phyloP scores from a whole-genome alignment of 2,888 invertebrate genomes.

The Nematopogon swammerdamellus region DNA sequence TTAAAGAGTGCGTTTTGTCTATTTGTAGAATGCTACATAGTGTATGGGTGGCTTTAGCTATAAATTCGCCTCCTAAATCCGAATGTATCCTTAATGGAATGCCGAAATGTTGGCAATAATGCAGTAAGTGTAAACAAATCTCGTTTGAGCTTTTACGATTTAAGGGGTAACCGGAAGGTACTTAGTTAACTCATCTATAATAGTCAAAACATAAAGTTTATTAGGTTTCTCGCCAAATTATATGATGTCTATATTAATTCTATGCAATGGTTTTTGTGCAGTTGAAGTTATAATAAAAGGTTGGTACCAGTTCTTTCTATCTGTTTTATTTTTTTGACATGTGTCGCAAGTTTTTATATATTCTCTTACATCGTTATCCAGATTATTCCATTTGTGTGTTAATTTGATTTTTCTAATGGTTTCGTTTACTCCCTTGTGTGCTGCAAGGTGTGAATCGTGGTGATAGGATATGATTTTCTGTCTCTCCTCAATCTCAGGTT shows the following conservation, averaged over 20 bases:
- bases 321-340: constrained; percentile 9
- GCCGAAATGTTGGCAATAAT: too few relatives aligned
- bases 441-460: constrained; percentile 6
- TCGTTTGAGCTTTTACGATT: constrained; percentile 3
- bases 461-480: constrained; percentile 7
- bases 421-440: constrained; percentile 8
- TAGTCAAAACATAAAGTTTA: constrained; percentile 3
- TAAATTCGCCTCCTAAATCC: too few relatives aligned
- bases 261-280: constrained; percentile 2
- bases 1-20: too few relatives aligned
- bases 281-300: constrained; percentile 4
- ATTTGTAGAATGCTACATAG: too few relatives aligned
- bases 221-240: constrained; percentile 1
- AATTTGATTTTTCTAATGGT: constrained; percentile 8
- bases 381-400: constrained; percentile 7
- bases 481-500: constrained; percentile 5
- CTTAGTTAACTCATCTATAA: constrained; percentile 4
- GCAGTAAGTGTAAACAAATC: not conserved
- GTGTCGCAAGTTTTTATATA: constrained; percentile 7
- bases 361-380: constrained; percentile 8
- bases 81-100: too few relatives aligned
- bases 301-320: constrained; percentile 4
- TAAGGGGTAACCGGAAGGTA: constrained; percentile 2
- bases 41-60: too few relatives aligned
- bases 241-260: constrained; percentile 4